Evolutionary conservation across 2,113 vertebrate genomes (phyloP), one percentile per base, ranked within the genome.

Genomic region (Hemiprocne comata): DNA sequence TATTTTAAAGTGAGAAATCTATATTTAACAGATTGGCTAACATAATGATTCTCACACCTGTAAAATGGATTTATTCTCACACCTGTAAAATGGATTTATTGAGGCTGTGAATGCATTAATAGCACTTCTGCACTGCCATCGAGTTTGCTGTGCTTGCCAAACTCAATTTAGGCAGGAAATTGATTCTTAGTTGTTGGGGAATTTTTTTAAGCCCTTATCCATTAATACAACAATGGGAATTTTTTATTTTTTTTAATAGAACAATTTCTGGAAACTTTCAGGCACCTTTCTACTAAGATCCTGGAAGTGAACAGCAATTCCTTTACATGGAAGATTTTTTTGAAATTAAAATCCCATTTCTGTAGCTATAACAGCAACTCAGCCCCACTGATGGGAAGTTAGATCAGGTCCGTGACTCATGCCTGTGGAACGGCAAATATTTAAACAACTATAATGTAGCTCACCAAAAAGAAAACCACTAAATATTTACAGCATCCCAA

Each of bases 131-230:
- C 46, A 36, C 28, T 51, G 58, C 44, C 66, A 79, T 87, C 40
- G 28, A 36, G 54, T 85, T 78, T 36, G 19, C 54, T 61, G 61
- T 9, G 36, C 69, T 70, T 81, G 36, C 38, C 66, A 82, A 70
- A 82, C n/a, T 84, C 19, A 3, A 3, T 90, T 90, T 31, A 82
- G 81, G 42, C 85, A 88, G 75, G 64, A 93, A 95, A 94, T 73
- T 7, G 26, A 38, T 85, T 86, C 33, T 57, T 36, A 34, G 31
- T 44, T 73, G 34, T 42, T 38, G 44, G 25, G 38, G 38, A 31
- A 9, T 36, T 61, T 79, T 74, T 85, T 64, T 73, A 87, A 85
- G 24, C 50, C 65, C 48, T n/a, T 66, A 40, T 33, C 28, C n/a
- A 50, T 66, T 88, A 83, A 69, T 69, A 69, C 10, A 42, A 13